Percentiles rank a stretch among this genome's conserved stretches.
These are phyloP conservation scores for Chloroceryle aenea DNA, from an alignment of 2,113 vertebrate species.

Conservation along the genomic window DNA sequence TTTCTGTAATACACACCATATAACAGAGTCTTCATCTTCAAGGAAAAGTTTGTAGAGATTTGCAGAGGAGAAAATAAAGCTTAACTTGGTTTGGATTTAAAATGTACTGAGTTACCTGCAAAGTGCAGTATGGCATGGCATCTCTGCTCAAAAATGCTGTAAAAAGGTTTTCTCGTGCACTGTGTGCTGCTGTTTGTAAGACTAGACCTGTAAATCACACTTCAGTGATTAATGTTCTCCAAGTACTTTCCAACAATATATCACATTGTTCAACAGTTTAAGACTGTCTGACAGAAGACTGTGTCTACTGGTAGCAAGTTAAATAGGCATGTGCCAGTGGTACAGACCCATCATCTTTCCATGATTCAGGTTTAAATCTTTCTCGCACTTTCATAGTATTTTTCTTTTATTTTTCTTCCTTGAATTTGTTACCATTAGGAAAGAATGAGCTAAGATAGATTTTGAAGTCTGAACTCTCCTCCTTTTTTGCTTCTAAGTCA, in stretches of 20 bases:
- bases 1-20: background rate
- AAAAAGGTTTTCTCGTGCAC: background rate
- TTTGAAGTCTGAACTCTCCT: background rate
- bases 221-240: background rate
- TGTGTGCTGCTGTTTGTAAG: background rate
- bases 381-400: background rate
- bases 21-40: background rate
- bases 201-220: slow-evolving; percentile 33
- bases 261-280: background rate
- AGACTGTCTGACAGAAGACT: background rate
- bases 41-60: background rate
- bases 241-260: slow-evolving; percentile 35
- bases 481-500: background rate
- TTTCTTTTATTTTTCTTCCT: slow-evolving; percentile 6
- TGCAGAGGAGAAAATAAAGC: background rate
- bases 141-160: background rate
- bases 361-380: background rate
- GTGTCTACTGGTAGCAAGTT: background rate
- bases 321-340: background rate
- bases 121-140: fast-evolving
- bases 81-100: background rate
- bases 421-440: background rate
- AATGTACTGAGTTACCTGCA: background rate
- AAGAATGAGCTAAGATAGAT: slow-evolving; percentile 11
- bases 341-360: background rate